phyloP scores from a whole-genome alignment of 2,888 invertebrate species.

The Deroplatys truncata region DNA sequence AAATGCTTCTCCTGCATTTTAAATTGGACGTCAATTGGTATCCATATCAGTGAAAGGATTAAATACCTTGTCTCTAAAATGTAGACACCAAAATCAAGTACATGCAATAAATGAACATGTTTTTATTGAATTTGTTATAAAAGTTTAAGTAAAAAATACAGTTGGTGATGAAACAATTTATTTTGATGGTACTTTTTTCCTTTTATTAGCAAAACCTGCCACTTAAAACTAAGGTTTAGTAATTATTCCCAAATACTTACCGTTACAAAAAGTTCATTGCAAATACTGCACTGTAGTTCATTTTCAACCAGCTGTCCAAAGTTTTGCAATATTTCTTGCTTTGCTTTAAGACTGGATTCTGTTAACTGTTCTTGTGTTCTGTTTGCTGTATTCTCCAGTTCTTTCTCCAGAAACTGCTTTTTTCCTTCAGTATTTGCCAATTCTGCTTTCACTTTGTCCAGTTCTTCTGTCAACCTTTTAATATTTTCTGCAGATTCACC shows the following conservation, averaged over 20 bases:
- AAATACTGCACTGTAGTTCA: constrained; percentile 71
- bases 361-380: constrained; percentile 29
- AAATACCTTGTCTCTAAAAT: too few species aligned
- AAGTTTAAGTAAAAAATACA: too few species aligned
- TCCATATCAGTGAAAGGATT: too few species aligned
- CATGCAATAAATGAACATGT: too few species aligned
- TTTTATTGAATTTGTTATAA: too few species aligned
- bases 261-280: constrained; percentile 67
- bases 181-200: too few species aligned
- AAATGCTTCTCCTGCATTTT: too few species aligned
- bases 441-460: constrained; percentile 27
- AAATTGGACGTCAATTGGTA: too few species aligned
- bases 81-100: too few species aligned
- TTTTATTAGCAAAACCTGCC: too few species aligned
- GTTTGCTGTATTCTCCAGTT: constrained; percentile 22
- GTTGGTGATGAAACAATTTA: too few species aligned
- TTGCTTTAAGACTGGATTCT: neutral
- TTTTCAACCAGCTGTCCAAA: constrained; percentile 59
- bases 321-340: constrained; percentile 40
- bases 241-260: constrained; percentile 37
- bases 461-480: constrained; percentile 17
- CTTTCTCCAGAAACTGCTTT: constrained; percentile 26
- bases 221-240: too few species aligned
- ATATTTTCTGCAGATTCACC: constrained; percentile 37
- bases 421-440: constrained; percentile 33